Conservation (phyloP, 2,113 vertebrate genomes). For the Calidris pygmaea region DNA sequence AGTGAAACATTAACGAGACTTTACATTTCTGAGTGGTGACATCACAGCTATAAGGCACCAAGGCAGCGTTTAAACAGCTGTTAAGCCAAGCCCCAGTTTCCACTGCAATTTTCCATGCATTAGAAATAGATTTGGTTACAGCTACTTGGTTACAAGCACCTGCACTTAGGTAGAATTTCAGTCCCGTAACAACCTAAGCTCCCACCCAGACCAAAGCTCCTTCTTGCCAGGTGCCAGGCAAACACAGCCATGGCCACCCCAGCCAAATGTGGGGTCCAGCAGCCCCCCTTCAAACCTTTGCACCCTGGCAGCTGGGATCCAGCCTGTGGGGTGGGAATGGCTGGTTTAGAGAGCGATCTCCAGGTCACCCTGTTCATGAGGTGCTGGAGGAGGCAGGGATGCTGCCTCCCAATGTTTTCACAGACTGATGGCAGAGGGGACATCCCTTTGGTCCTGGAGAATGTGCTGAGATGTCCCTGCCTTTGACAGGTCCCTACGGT, state of each 20-base stretch:
- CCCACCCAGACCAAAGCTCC: neutral
- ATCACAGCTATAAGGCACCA: neutral
- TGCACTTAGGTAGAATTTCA: constrained; percentile 18
- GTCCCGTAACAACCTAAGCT: neutral
- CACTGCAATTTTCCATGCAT: neutral
- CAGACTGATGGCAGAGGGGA: neutral
- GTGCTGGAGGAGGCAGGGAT: neutral
- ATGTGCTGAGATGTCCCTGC: neutral
- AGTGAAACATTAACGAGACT: neutral
- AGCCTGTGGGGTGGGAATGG: neutral
- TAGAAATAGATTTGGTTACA: constrained; percentile 1
- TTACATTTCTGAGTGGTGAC: neutral
- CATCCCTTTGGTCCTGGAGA: neutral
- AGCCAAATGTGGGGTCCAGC: neutral
- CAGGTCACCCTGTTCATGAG: no score
- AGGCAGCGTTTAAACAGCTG: neutral
- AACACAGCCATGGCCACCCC: neutral
- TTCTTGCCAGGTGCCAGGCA: neutral
- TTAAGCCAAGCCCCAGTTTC: neutral
- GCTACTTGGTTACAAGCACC: neutral
- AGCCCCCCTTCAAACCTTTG: neutral
- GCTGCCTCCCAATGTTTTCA: accelerated
- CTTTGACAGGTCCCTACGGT: no score
- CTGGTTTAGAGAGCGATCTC: accelerated
- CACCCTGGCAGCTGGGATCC: neutral